Percentiles rank a stretch among this genome's conserved stretches.
These are phyloP conservation scores for Loriculus beryllinus DNA, from an alignment of 2,797 vertebrate genomes.

Conservation along the genomic window DNA sequence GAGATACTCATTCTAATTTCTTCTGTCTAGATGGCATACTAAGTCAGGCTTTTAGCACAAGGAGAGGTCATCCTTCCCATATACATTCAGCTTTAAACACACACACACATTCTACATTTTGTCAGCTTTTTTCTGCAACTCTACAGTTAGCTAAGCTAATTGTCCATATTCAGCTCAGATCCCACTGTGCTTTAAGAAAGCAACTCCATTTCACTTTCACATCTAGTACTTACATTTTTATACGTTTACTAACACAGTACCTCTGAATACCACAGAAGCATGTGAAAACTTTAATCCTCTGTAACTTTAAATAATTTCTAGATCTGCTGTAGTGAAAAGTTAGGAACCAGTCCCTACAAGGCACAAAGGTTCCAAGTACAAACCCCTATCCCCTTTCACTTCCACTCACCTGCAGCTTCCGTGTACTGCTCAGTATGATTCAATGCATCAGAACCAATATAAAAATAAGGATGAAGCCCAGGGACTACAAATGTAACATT, in stretches of 20 bases:
- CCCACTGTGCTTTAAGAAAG: background rate
- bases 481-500: constrained; percentile 85
- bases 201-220: background rate
- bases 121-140: background rate
- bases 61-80: background rate
- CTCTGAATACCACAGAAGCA: background rate
- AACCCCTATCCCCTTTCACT: background rate
- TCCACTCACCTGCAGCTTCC: constrained; percentile 81
- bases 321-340: background rate
- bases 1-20: background rate
- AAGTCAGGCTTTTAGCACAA: background rate
- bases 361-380: background rate
- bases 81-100: background rate
- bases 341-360: background rate
- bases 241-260: background rate
- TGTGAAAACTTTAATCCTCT: background rate
- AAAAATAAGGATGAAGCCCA: constrained; percentile 89
- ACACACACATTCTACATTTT: background rate
- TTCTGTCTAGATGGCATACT: background rate
- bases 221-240: background rate
- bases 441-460: constrained; percentile 83
- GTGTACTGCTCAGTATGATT: constrained; percentile 89
- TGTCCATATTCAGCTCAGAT: background rate
- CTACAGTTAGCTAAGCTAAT: background rate
- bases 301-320: background rate